Base-by-base conservation (phyloP, 2,888 invertebrate species). In the Melieria crassipennis region DNA sequence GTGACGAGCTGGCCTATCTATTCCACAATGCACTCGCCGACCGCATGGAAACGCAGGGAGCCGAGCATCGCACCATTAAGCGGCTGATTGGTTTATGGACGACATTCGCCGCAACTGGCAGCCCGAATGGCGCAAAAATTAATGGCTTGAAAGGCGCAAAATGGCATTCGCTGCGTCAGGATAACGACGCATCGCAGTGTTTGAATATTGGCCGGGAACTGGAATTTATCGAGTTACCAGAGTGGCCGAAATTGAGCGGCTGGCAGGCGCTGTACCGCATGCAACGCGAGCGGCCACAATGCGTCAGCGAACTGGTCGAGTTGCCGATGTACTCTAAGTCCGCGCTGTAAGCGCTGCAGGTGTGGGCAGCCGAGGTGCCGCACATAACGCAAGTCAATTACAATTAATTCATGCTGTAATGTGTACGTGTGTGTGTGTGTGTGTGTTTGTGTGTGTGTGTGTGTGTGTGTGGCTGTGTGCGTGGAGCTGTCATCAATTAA, bases 21-120 rank as follows among this genome's bases (percentile, higher is more conserved):
- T 80, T 82, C 52, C 76, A 75, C 46, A 79, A 73, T 70, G 69
- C 73, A 7, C 69, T 79, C 10, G 71, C 76, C 43, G 61, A 60
- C 6, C 76, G 73, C 43, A 70, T 78, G 69, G 58, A 69, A 47
- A 65, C 52, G 0, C 73, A 78, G 13, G 78, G 75, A n/a, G 72
- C 73, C n/a, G 81, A 81, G 69, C 80, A 79, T 69, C 71, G 66
- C 68, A 80, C 78, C 7, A 78, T 82, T 30, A 72, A 79, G 64
- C 74, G 79, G 71, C 80, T 82, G 81, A 76, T 80, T 68, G 75
- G 75, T n/a, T 73, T 79, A 65, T 80, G 79, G 75, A 78, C 79
- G 67, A 72, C 75, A 60, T 82, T 81, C 67, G 81, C 81, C 50
- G 70, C 73, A 50, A 76, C 73, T 30, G 78, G 80, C 48, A 76